Conservation (phyloP, 2,113 vertebrate species). For the Hyperopisus bebe region DNA sequence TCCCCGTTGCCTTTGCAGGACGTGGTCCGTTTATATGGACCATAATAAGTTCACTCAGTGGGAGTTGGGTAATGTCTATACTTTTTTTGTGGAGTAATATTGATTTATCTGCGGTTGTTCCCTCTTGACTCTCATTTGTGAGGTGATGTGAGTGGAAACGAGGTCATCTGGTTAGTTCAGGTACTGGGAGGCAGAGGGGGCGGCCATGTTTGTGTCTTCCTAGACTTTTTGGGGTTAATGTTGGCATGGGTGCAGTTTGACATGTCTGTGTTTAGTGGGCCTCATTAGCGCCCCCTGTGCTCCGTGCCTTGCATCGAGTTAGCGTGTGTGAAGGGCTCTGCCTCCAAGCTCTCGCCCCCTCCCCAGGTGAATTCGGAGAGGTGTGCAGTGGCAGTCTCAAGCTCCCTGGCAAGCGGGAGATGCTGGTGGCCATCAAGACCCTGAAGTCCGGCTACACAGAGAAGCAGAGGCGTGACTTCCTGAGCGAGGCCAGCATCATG, state of each 20-base stretch:
- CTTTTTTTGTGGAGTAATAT: not conserved
- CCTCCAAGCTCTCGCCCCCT: not conserved
- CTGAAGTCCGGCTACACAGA: constrained; percentile 81
- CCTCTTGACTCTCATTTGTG: not conserved
- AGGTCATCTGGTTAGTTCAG: not conserved
- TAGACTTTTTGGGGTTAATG: not conserved
- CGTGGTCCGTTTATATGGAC: not conserved
- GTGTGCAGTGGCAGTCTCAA: constrained; percentile 94
- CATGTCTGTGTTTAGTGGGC: not conserved
- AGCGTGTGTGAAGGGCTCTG: not conserved
- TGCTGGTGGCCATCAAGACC: constrained; percentile 83
- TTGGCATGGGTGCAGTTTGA: not conserved
- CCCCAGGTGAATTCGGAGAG: constrained; percentile 87
- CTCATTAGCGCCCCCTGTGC: not conserved
- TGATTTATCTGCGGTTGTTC: not conserved
- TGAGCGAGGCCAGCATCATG: constrained; percentile 86
- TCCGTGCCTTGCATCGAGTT: not conserved
- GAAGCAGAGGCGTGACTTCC: constrained; percentile 79
- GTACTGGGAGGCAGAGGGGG: not conserved
- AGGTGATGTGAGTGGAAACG: not conserved
- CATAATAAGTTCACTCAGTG: not conserved
- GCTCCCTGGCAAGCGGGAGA: constrained; percentile 85
- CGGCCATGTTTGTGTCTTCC: not conserved
- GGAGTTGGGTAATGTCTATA: not conserved
- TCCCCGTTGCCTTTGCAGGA: not conserved